A percentile compares a stretch with the other conserved stretches of the same genome.
These are phyloP conservation scores for Eptesicus fuscus DNA, from an alignment of 2,113 vertebrate genomes.

Conservation along the genomic window DNA sequence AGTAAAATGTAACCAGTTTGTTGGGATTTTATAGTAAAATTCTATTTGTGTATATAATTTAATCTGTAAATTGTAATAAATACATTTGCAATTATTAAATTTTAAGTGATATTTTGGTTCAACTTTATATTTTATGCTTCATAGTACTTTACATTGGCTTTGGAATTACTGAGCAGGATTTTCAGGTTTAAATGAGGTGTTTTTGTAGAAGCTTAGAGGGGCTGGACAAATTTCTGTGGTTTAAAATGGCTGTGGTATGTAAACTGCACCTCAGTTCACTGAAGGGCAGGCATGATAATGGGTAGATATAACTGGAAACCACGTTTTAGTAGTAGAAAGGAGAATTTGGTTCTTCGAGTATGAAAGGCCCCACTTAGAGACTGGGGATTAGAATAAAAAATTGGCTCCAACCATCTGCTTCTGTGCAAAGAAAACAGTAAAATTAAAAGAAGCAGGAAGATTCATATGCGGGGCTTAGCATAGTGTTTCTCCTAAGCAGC, in stretches of 20 bases:
- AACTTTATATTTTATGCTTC: neutral
- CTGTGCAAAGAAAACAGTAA: neutral
- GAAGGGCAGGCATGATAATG: neutral
- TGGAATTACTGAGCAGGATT: neutral
- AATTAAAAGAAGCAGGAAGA: neutral
- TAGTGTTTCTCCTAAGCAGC: neutral
- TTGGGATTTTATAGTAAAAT: constrained; percentile 81
- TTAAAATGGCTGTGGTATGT: neutral
- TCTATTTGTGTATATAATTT: constrained; percentile 84
- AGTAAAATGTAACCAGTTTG: constrained; percentile 67
- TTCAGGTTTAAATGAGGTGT: neutral
- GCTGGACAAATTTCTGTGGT: neutral
- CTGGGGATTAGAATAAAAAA: neutral
- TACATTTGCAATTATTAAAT: constrained; percentile 80
- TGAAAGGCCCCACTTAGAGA: neutral
- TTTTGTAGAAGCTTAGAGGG: neutral
- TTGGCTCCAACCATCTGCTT: neutral
- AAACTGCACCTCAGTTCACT: neutral
- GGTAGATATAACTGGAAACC: neutral
- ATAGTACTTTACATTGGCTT: constrained; percentile 1
- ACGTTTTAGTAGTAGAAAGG: neutral
- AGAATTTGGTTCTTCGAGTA: neutral
- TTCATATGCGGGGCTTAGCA: neutral
- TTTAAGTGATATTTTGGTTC: constrained; percentile 39
- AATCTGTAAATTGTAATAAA: constrained; percentile 84